Conservation (phyloP, 2,888 invertebrate species). For the Troilus luridus region DNA sequence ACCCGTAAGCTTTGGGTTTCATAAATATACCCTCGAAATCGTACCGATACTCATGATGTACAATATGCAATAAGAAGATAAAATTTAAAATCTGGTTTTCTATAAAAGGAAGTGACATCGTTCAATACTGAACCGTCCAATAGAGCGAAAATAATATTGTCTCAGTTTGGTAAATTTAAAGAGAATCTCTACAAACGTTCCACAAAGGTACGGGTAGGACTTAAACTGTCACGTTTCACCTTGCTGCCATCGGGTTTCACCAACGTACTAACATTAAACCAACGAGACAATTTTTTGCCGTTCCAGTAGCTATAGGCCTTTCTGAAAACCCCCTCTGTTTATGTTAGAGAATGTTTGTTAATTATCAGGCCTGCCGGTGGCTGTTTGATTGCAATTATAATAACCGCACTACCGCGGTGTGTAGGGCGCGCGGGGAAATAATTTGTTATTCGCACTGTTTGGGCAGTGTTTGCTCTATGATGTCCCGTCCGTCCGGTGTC, state of each 20-base stretch:
- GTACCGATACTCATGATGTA: too few relatives aligned
- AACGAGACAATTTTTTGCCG: not conserved
- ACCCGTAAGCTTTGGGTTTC: too few relatives aligned
- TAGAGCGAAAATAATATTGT: not conserved
- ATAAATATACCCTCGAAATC: too few relatives aligned
- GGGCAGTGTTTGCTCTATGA: constrained; percentile 28
- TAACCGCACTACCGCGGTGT: not conserved
- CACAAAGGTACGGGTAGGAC: not conserved
- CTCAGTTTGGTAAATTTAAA: not conserved
- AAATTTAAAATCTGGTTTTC: too few relatives aligned
- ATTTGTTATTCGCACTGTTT: constrained; percentile 51
- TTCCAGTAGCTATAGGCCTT: not conserved
- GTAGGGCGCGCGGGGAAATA: not conserved
- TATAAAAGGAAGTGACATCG: not conserved
- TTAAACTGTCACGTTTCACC: not conserved
- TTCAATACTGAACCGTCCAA: not conserved
- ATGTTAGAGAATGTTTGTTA: constrained; percentile 38
- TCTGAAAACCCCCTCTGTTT: constrained; percentile 34
- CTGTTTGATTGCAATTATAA: constrained; percentile 54
- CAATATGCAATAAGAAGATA: too few relatives aligned
- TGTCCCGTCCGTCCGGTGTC: not conserved
- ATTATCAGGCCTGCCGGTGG: not conserved
- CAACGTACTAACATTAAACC: not conserved
- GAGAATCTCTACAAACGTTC: not conserved
- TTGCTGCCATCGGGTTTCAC: not conserved